Evolutionary conservation across 2,797 vertebrate genomes (phyloP), one percentile per base, ranked within the genome.

Genomic region (Chaetodon trifasciatus): DNA sequence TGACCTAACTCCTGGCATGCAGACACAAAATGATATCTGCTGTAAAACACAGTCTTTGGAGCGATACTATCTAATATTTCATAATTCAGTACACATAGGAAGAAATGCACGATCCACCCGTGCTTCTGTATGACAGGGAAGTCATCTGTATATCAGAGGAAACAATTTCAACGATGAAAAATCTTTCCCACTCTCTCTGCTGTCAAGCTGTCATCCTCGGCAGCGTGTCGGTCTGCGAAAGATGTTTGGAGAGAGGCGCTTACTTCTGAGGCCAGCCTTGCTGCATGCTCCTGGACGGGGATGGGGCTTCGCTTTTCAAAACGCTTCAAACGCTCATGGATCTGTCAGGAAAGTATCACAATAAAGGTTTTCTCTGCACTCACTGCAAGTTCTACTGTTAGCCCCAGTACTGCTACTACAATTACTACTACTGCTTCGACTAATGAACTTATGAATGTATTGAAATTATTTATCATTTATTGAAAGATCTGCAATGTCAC

Each of bases 241-340:
- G 74, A 72, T 77, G 89, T 89, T 89, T 88, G 74, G 84, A 70
- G 24, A 46, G 62, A 76, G 84, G 72, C 40, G 50, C 94, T 90
- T 74, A 95, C 94, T 17, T 91, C 83, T 49, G 81, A 87, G 68
- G 89, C 93, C 91, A 94, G 87, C 71, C 74, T 37, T 0, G 57
- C 81, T n/a, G 89, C 78, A 0, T 81, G 77, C 44, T 92, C 84
- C 35, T 84, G 84, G 84, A 91, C 61, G 0, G 92, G 91, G 69
- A 82, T 6, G 6, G 89, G 91, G 56, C 87, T 78, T 17, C 84
- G 83, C 84, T 88, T 91, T 87, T 92, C 91, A 72, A 94, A 94
- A 6, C 74, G 87, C 69, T 82, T 94, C 86, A 95, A 88, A 23
- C 86, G 83, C 82, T 94, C 94, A 5, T 95, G 94, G 84, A 94